Evolutionary conservation across 2,888 invertebrate species (phyloP).

Genomic region (Phorcus lineatus): DNA sequence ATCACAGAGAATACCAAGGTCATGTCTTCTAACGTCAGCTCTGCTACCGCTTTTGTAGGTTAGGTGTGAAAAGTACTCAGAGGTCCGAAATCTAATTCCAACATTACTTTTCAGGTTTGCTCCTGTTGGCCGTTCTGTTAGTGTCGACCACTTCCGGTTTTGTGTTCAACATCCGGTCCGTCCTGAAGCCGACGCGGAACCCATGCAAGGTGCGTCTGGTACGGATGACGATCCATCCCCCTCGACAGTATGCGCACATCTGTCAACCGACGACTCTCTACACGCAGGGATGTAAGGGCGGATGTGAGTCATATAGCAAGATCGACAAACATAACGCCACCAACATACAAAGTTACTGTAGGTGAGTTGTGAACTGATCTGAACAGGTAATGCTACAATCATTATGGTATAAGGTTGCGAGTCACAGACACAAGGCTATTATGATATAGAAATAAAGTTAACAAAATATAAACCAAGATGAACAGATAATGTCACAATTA

Average conservation of each 20-base stretch:
- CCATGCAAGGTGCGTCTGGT: slow-evolving; percentile 12
- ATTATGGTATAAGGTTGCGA: background rate
- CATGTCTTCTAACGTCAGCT: no score
- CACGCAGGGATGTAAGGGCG: slow-evolving; percentile 20
- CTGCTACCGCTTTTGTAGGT: no score
- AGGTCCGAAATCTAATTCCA: no score
- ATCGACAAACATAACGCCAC: slow-evolving; percentile 23
- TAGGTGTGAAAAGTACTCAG: no score
- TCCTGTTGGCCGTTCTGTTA: background rate
- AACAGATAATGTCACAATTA: no score
- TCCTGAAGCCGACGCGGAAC: background rate
- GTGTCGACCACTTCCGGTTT: slow-evolving; percentile 14
- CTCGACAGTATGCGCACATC: background rate
- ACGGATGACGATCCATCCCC: slow-evolving; percentile 26
- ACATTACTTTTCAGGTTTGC: background rate
- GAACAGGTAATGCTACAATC: background rate
- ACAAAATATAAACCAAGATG: no score
- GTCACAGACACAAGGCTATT: no score
- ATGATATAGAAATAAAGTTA: no score
- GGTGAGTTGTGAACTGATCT: background rate
- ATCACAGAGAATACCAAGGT: no score
- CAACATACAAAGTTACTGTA: slow-evolving; percentile 22
- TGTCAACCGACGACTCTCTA: slow-evolving; percentile 3
- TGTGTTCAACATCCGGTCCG: slow-evolving; percentile 22
- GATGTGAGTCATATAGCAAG: slow-evolving; percentile 28